Evolutionary conservation across 92 coral and sea anemone species (phyloP).

Genomic region (Epizoanthus scotinus): DNA sequence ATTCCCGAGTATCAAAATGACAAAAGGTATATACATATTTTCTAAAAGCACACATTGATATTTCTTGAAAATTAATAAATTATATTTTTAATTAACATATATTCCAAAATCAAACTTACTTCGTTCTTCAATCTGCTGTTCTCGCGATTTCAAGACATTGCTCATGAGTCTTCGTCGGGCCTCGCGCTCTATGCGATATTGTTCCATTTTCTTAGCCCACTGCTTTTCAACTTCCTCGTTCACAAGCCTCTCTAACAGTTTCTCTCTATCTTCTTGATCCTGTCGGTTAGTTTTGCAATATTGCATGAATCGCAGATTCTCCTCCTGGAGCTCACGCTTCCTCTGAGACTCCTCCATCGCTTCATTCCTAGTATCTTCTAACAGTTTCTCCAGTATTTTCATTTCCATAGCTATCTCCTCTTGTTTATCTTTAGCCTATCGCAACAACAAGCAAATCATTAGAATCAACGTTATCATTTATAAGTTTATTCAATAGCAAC

Average conservation of each 20-base stretch:
- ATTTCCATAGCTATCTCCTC: conserved; percentile 93
- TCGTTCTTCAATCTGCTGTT: conserved; percentile 80
- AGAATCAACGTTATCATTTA: not conserved
- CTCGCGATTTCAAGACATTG: conserved; percentile 81
- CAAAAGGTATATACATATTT: no score
- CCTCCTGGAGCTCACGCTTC: conserved; percentile 91
- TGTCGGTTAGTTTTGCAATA: conserved; percentile 93
- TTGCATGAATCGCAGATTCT: conserved; percentile 92
- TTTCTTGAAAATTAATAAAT: no score
- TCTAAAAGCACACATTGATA: no score
- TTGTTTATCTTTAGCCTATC: conserved; percentile 89
- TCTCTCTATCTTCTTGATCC: conserved; percentile 81
- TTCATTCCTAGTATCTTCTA: conserved; percentile 95
- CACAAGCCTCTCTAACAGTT: conserved; percentile 75
- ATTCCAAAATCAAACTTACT: conserved; percentile 57
- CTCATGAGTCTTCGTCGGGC: conserved; percentile 86
- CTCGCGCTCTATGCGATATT: conserved; percentile 79
- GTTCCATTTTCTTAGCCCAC: conserved; percentile 83
- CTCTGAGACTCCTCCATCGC: conserved; percentile 88
- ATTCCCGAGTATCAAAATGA: not conserved
- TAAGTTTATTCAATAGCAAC: no score
- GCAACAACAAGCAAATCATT: not conserved
- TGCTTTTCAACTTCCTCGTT: conserved; percentile 92
- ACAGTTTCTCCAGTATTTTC: conserved; percentile 86
- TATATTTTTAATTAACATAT: not conserved